Conservation (phyloP, 2,113 vertebrate species). For the Sturnus vulgaris region DNA sequence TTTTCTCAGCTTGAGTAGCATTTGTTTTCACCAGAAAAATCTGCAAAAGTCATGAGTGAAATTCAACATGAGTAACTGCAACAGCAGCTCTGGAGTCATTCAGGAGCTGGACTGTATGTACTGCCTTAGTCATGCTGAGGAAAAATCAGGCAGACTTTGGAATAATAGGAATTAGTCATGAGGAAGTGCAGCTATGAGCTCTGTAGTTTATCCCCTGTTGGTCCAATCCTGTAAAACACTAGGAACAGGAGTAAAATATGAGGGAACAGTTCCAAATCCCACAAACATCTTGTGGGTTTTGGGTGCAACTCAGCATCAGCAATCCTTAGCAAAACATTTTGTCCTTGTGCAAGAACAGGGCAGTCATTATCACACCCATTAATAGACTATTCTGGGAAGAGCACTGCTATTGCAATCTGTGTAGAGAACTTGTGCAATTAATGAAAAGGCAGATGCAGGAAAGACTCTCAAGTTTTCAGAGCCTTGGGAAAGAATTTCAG, state of each 20-base stretch:
- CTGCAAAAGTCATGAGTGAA: background rate
- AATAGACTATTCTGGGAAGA: constrained; percentile 42
- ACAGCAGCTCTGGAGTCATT: background rate
- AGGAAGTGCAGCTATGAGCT: constrained; percentile 14
- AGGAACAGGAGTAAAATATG: background rate
- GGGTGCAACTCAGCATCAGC: constrained; percentile 44
- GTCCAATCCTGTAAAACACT: background rate
- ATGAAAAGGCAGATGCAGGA: background rate
- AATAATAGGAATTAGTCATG: constrained; percentile 44
- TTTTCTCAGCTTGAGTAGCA: background rate
- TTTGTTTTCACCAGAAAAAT: background rate
- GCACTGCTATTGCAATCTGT: background rate
- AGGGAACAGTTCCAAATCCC: constrained; percentile 35
- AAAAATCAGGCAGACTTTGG: background rate
- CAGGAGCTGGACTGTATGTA: background rate
- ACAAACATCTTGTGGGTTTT: constrained; percentile 42
- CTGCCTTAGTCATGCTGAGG: constrained; percentile 9
- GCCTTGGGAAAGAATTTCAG: background rate
- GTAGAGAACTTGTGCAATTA: constrained; percentile 29
- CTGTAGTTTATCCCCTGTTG: background rate
- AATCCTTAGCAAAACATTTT: constrained; percentile 42
- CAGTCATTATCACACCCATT: constrained; percentile 6
- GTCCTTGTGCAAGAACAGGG: constrained; percentile 5
- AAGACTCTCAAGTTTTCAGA: background rate
- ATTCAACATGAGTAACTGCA: background rate